Evolutionary conservation across 2,113 vertebrate species (phyloP).

Genomic region (Ptilorrhoa leucosticta): DNA sequence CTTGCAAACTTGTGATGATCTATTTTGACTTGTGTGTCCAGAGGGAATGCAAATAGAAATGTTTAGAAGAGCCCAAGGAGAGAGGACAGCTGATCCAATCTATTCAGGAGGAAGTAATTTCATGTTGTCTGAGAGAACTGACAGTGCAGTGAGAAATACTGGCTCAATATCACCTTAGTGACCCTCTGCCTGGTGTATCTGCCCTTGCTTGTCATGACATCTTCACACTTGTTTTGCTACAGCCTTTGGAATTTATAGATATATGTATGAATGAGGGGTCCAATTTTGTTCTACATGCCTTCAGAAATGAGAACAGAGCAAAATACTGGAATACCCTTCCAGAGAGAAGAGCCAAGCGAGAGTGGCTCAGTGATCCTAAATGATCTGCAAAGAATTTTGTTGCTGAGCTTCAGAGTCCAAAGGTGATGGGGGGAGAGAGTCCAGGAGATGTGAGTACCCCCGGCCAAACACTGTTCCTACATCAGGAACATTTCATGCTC

Average conservation of each 20-base stretch:
- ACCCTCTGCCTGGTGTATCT: background rate
- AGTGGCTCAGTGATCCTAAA: background rate
- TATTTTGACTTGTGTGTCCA: background rate
- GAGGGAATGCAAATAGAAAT: background rate
- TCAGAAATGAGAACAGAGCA: background rate
- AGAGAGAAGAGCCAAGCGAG: background rate
- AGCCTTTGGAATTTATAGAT: background rate
- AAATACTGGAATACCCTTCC: background rate
- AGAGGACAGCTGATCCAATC: background rate
- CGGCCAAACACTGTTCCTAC: background rate
- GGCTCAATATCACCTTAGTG: background rate
- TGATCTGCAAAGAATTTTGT: background rate
- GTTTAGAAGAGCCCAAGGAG: background rate
- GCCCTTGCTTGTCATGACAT: background rate
- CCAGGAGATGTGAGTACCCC: background rate
- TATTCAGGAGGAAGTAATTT: background rate
- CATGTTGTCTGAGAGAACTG: background rate
- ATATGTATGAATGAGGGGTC: background rate
- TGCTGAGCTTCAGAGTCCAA: background rate
- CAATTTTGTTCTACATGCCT: background rate
- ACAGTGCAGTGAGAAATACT: background rate
- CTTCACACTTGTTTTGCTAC: background rate
- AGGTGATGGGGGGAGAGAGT: rapidly evolving
- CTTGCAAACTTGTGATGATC: background rate
- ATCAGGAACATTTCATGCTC: background rate